phyloP scores from a whole-genome alignment of 2,888 invertebrate genomes.

The Acleris holmiana region DNA sequence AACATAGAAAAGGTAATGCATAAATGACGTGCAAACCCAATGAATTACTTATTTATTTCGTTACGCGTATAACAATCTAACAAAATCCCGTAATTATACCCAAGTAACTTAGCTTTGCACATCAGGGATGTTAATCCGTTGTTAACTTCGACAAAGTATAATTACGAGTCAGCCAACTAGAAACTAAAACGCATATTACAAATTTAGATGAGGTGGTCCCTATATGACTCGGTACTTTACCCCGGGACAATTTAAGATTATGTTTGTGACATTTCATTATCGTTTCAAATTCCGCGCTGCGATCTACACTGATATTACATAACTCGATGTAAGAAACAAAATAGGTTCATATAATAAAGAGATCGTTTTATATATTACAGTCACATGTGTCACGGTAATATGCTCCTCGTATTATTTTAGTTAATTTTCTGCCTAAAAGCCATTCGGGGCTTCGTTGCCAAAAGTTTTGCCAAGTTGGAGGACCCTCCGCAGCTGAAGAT shows the following conservation, averaged over 20 bases:
- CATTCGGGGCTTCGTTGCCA: constrained; percentile 41
- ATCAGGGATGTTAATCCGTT: constrained; percentile 4
- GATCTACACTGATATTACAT: constrained; percentile 27
- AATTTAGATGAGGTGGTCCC: constrained; percentile 26
- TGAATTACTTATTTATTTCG: constrained; percentile 10
- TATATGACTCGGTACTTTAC: constrained; percentile 13
- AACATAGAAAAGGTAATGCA: constrained; percentile 17
- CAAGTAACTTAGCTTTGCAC: too few relatives aligned
- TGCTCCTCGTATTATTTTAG: constrained; percentile 41
- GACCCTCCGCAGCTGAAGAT: constrained; percentile 49
- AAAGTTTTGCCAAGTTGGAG: constrained; percentile 53
- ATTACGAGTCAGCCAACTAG: background rate
- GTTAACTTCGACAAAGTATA: constrained; percentile 6
- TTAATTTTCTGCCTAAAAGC: constrained; percentile 41
- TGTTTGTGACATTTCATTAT: constrained; percentile 30
- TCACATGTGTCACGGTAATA: constrained; percentile 25
- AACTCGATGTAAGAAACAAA: constrained; percentile 20
- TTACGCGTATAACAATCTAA: background rate
- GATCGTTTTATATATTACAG: constrained; percentile 24
- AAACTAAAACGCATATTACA: constrained; percentile 11
- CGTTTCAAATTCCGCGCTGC: constrained; percentile 10
- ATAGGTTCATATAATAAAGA: constrained; percentile 32
- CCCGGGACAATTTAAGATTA: constrained; percentile 19
- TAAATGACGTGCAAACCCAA: constrained; percentile 15
- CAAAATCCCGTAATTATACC: background rate